These are phyloP conservation scores for Chironex yamaguchii DNA, from an alignment of 30 jellyfish, hydroid and myxozoan species.

Conservation along the genomic window DNA sequence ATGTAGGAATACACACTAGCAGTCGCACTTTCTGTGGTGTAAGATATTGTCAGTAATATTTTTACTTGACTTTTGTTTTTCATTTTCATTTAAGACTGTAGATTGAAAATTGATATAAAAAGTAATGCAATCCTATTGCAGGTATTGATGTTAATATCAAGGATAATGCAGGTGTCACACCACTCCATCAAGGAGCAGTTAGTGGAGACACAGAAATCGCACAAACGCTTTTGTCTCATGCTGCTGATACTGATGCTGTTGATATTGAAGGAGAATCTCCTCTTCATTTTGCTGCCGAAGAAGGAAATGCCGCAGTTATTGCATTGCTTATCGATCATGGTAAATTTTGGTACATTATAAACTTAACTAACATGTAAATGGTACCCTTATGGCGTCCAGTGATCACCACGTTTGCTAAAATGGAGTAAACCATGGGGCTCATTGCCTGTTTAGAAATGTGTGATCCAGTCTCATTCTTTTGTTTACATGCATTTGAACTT, in stretches of 20 bases:
- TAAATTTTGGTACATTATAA: not conserved
- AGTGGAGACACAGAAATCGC: constrained; percentile 84
- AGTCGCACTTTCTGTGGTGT: too few species aligned
- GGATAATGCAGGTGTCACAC: constrained; percentile 77
- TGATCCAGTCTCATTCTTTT: too few species aligned
- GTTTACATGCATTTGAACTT: too few species aligned
- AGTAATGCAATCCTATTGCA: not conserved
- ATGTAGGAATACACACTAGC: too few species aligned
- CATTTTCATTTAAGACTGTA: too few species aligned
- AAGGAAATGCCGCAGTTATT: constrained; percentile 63
- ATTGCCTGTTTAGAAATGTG: too few species aligned
- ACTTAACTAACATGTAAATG: not conserved
- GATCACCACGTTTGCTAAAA: not conserved
- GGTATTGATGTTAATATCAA: constrained; percentile 49
- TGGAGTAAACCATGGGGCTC: too few species aligned
- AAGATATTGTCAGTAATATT: too few species aligned
- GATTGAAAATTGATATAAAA: too few species aligned
- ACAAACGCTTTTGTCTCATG: constrained; percentile 56
- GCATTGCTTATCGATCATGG: constrained; percentile 65
- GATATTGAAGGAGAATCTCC: constrained; percentile 86
- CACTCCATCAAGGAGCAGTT: constrained; percentile 85
- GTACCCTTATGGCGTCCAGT: not conserved
- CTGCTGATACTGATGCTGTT: constrained; percentile 72
- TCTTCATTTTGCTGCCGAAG: constrained; percentile 91
- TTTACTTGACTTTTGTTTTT: too few species aligned